These are phyloP conservation scores for Arizona elegans DNA, from an alignment of 2,113 vertebrate genomes.

Conservation along the genomic window DNA sequence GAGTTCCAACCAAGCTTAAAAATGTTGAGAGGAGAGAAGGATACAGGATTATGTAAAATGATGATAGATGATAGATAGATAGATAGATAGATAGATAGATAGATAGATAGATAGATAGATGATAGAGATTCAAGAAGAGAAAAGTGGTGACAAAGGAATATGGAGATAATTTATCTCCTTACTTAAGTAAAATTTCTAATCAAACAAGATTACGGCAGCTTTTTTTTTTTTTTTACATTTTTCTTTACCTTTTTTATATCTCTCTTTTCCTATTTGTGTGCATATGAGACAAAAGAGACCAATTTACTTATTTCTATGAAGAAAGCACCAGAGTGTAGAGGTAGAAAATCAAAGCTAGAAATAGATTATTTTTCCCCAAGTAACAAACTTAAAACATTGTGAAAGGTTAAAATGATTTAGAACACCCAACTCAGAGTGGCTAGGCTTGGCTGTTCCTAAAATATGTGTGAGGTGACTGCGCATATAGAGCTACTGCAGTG, in stretches of 20 bases:
- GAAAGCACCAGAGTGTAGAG: slow-evolving; percentile 34
- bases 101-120: background rate
- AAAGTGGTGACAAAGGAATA: background rate
- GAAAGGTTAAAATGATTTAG: slow-evolving; percentile 68
- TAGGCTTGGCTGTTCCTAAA: slow-evolving; percentile 58
- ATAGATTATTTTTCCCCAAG: slow-evolving; percentile 29
- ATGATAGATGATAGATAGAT: background rate
- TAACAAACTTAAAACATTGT: slow-evolving; percentile 60
- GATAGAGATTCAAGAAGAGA: background rate
- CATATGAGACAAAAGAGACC: background rate
- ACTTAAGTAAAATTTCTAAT: slow-evolving; percentile 7
- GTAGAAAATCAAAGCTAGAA: slow-evolving; percentile 50
- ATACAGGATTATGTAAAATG: background rate
- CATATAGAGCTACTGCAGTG: slow-evolving; percentile 13
- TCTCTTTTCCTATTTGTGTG: background rate
- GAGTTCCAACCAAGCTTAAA: slow-evolving; percentile 38
- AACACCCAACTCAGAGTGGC: slow-evolving; percentile 41
- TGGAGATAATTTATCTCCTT: background rate
- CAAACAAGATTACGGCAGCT: slow-evolving; percentile 1
- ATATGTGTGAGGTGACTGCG: slow-evolving; percentile 60
- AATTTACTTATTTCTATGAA: background rate
- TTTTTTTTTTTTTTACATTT: slow-evolving; percentile 9
- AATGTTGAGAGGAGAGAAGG: slow-evolving; percentile 22
- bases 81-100: background rate
- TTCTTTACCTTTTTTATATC: slow-evolving; percentile 8